Conservation (phyloP, 2,113 vertebrate species). For the Guaruba guarouba region DNA sequence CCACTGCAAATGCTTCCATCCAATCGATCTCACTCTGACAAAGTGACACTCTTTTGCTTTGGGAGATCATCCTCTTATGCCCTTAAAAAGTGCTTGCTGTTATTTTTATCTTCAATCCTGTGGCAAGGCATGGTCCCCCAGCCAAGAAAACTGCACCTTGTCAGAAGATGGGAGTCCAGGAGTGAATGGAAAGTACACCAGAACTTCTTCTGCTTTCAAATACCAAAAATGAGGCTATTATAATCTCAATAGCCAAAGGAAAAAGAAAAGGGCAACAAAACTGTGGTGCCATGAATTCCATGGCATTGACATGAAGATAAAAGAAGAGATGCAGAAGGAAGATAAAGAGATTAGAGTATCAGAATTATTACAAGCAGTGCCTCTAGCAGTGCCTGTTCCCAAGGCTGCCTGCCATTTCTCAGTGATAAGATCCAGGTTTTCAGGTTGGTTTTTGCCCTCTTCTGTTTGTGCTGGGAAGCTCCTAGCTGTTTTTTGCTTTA, state of each 20-base stretch:
- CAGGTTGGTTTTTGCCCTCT: neutral
- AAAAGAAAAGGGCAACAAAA: neutral
- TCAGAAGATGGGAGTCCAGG: neutral
- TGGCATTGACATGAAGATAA: neutral
- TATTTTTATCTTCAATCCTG: neutral
- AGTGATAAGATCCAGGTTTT: conserved; percentile 14
- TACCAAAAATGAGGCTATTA: neutral
- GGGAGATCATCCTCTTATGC: neutral
- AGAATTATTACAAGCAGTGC: conserved; percentile 12
- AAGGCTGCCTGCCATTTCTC: conserved; percentile 50
- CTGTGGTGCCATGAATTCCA: neutral
- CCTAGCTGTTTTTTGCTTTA: neutral
- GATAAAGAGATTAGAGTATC: conserved; percentile 39
- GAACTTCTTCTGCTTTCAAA: neutral
- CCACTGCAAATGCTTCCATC: neutral
- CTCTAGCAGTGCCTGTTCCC: conserved; percentile 22
- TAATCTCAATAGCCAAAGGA: neutral
- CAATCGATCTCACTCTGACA: accelerated
- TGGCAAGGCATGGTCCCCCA: neutral
- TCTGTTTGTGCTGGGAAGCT: neutral
- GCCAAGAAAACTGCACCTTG: neutral
- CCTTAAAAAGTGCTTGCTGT: neutral
- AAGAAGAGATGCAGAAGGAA: conserved; percentile 38
- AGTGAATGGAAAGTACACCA: accelerated
- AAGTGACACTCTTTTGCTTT: neutral